Percentiles rank a stretch among this genome's conserved stretches.
These are phyloP conservation scores for Eciton burchellii DNA, from an alignment of 1,140 invertebrate species.

Conservation along the genomic window DNA sequence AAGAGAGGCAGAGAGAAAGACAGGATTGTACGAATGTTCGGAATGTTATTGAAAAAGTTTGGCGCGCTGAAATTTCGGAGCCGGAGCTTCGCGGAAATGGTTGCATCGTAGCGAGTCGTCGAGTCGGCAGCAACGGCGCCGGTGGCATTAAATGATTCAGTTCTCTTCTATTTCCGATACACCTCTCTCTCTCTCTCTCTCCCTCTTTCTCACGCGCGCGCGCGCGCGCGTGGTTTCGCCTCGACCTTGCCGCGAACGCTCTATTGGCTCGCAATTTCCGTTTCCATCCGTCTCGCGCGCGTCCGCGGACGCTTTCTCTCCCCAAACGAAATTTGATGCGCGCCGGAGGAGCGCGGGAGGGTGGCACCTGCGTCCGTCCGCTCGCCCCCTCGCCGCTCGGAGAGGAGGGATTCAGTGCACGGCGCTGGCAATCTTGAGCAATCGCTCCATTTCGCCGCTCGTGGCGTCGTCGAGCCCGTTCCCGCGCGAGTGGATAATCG, in stretches of 20 bases:
- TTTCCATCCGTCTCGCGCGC: conserved; percentile 69
- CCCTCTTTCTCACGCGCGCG: too few relatives aligned
- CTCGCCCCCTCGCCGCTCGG: neutral
- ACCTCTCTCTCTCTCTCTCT: neutral
- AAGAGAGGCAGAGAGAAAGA: neutral
- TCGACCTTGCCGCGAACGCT: conserved; percentile 38
- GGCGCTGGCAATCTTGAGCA: conserved; percentile 23
- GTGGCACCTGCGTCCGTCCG: neutral
- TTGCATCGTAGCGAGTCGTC: neutral
- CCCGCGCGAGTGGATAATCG: conserved; percentile 28
- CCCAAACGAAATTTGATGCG: conserved; percentile 68
- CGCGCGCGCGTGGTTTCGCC: neutral
- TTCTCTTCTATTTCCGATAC: conserved; percentile 61
- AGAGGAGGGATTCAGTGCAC: conserved; percentile 41
- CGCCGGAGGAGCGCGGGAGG: conserved; percentile 52
- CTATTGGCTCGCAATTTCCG: conserved; percentile 71
- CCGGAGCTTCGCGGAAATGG: conserved; percentile 1
- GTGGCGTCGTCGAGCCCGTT: conserved; percentile 37
- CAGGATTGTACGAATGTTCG: conserved; percentile 16
- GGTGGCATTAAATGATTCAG: conserved; percentile 50
- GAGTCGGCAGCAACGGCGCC: neutral
- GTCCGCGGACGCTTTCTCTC: neutral
- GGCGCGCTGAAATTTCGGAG: conserved; percentile 39
- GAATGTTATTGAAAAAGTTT: conserved; percentile 59
- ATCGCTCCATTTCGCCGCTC: conserved; percentile 41